These are phyloP conservation scores for Poecilobothrus nobilitatus DNA, from an alignment of 2,888 invertebrate genomes.

Conservation along the genomic window DNA sequence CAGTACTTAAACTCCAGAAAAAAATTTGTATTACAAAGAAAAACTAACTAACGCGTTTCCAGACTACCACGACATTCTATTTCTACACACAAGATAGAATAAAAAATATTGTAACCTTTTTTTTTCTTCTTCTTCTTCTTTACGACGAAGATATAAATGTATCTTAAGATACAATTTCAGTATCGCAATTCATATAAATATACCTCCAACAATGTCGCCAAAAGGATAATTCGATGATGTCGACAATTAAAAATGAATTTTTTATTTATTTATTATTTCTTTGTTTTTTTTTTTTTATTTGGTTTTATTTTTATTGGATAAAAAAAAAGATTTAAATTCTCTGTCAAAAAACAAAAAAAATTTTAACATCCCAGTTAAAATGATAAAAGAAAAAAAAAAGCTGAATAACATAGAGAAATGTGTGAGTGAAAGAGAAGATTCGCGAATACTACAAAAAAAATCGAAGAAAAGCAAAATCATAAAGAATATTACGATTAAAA, in stretches of 20 bases:
- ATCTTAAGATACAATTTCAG: not conserved
- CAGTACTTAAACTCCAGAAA: too few relatives aligned
- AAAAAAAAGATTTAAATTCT: not conserved
- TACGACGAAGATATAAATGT: not conserved
- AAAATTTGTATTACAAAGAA: too few relatives aligned
- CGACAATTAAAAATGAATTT: conserved; percentile 6
- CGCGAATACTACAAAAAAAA: not conserved
- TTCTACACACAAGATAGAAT: too few relatives aligned
- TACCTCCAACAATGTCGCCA: conserved; percentile 6
- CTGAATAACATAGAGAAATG: not conserved
- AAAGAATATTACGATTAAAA: too few relatives aligned
- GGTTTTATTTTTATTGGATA: not conserved
- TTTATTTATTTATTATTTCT: not conserved
- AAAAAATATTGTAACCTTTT: too few relatives aligned
- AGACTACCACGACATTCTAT: too few relatives aligned
- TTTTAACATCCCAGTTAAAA: conserved; percentile 1
- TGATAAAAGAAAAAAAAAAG: not conserved
- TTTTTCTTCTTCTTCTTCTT: too few relatives aligned
- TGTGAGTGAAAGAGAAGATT: not conserved
- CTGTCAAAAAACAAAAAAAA: not conserved
- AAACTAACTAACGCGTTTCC: too few relatives aligned
- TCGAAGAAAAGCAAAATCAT: too few relatives aligned
- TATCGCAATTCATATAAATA: not conserved
- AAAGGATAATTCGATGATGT: conserved; percentile 6
- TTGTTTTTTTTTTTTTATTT: not conserved